Conservation (phyloP, 2,113 vertebrate genomes). For the Chrysemys picta region DNA sequence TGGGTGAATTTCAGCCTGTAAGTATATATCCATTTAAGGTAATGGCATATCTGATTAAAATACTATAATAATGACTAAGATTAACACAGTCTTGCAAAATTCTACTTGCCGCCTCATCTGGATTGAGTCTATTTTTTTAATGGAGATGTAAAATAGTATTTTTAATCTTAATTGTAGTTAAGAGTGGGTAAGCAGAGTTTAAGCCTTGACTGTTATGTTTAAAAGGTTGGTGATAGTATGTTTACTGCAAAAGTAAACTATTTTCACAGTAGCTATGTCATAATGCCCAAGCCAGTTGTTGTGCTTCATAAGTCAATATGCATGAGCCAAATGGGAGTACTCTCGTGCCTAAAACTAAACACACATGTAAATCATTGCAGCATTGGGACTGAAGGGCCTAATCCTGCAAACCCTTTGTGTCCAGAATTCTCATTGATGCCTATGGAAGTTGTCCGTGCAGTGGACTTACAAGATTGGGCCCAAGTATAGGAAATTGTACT, state of each 20-base stretch:
- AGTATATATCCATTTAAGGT: not conserved
- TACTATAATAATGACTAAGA: not conserved
- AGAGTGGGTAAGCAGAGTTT: not conserved
- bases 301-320: not conserved
- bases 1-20: not conserved
- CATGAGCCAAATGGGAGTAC: not conserved
- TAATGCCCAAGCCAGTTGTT: not conserved
- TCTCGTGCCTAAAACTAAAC: not conserved
- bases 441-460: not conserved
- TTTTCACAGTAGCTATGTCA: not conserved
- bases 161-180: not conserved
- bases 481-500: not conserved
- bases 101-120: not conserved
- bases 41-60: not conserved
- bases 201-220: not conserved
- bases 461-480: fast-evolving
- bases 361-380: not conserved
- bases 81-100: not conserved
- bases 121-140: not conserved
- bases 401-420: not conserved
- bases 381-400: not conserved
- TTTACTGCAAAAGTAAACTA: not conserved
- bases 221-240: not conserved
- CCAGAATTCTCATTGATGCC: not conserved
- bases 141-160: not conserved